A percentile compares a stretch with the other conserved stretches of the same genome.
Evolutionary conservation across 1,140 invertebrate species (phyloP).

Genomic region (Sarcophaga bullata): DNA sequence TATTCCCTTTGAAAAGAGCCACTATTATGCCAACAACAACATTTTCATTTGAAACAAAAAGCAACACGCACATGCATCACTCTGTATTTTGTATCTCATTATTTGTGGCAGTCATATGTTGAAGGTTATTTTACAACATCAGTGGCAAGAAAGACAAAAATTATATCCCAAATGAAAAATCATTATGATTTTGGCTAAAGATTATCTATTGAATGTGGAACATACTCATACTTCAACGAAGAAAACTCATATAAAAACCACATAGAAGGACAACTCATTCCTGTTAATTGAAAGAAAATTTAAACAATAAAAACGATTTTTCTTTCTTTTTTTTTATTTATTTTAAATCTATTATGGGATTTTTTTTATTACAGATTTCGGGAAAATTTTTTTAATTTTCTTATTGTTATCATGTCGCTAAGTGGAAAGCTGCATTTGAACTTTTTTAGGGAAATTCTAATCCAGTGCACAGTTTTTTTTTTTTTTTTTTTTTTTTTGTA

Average conservation of each 20-base stretch:
- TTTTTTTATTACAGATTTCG: too few relatives aligned
- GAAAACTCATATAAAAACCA: neutral
- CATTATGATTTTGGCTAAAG: neutral
- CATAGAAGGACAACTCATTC: constrained; percentile 17
- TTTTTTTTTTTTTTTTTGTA: too few relatives aligned
- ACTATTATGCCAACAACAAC: too few relatives aligned
- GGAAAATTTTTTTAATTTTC: too few relatives aligned
- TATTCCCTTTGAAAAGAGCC: too few relatives aligned
- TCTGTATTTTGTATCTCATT: neutral
- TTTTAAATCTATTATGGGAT: neutral
- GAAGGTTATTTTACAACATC: neutral
- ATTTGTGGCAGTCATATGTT: neutral
- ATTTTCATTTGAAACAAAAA: too few relatives aligned
- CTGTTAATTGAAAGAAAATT: neutral
- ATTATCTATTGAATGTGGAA: neutral
- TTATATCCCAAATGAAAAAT: neutral
- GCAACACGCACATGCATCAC: neutral
- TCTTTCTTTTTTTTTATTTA: neutral
- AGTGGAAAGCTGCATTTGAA: too few relatives aligned
- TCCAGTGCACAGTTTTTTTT: too few relatives aligned
- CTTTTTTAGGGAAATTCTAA: too few relatives aligned
- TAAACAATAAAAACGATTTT: too few relatives aligned
- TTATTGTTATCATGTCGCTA: too few relatives aligned
- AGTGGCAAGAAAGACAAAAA: neutral
- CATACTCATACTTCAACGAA: neutral